These are phyloP conservation scores for Sebastes minor DNA, from an alignment of 2,797 vertebrate genomes.

Conservation along the genomic window DNA sequence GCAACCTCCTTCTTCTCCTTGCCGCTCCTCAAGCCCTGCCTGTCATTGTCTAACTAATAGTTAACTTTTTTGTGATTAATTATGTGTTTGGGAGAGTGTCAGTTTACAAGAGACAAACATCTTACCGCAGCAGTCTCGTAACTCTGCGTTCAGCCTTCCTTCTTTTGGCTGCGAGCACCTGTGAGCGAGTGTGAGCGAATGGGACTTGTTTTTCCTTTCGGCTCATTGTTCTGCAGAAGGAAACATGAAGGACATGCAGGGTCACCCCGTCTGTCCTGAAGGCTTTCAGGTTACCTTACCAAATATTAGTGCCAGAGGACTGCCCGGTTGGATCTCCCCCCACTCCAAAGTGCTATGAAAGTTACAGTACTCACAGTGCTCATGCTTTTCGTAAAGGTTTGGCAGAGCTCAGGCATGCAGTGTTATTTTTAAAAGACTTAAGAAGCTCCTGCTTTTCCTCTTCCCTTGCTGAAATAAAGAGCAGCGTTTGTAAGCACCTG, in stretches of 20 bases:
- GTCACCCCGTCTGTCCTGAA: conserved; percentile 31
- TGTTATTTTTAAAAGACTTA: conserved; percentile 60
- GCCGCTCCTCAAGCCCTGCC: conserved; percentile 23
- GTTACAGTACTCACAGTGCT: conserved; percentile 37
- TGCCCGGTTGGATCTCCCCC: conserved; percentile 32
- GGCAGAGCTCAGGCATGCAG: conserved; percentile 32
- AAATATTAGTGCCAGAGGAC: conserved; percentile 32
- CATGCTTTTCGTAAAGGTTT: conserved; percentile 45
- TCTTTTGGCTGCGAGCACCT: conserved; percentile 46
- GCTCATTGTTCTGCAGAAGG: conserved; percentile 30
- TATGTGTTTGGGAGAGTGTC: conserved; percentile 60
- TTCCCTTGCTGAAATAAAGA: conserved; percentile 53
- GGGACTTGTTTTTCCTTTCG: conserved; percentile 24
- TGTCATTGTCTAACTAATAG: conserved; percentile 59
- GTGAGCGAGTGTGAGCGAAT: conserved; percentile 13
- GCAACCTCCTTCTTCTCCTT: conserved; percentile 34
- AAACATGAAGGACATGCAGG: conserved; percentile 31
- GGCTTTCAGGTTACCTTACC: conserved; percentile 40
- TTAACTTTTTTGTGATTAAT: conserved; percentile 68
- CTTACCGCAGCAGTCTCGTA: conserved; percentile 54
- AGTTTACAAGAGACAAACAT: conserved; percentile 47
- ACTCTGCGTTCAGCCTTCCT: conserved; percentile 28
- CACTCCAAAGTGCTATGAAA: conserved; percentile 45
- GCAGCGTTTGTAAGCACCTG: conserved; percentile 57
- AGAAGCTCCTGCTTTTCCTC: conserved; percentile 37